Percentiles rank a stretch among this genome's conserved stretches.
phyloP scores from a whole-genome alignment of 1,140 invertebrate genomes.

The Rhynchophorus ferrugineus region DNA sequence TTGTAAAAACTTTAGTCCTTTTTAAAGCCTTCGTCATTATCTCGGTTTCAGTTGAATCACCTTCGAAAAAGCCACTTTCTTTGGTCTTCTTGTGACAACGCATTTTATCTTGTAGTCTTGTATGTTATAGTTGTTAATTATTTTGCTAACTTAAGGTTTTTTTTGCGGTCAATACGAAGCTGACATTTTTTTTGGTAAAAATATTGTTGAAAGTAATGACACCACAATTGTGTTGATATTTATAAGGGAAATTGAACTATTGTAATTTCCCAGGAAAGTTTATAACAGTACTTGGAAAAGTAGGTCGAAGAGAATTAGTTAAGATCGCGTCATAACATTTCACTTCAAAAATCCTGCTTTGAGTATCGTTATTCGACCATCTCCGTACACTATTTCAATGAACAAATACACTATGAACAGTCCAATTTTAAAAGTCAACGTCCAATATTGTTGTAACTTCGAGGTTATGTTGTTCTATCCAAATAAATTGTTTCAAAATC shows the following conservation, averaged over 20 bases:
- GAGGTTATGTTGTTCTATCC: conserved; percentile 13
- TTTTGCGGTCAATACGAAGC: background rate
- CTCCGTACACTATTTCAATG: background rate
- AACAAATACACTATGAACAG: conserved; percentile 1
- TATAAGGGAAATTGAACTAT: conserved; percentile 7
- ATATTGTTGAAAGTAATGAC: background rate
- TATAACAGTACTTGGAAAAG: conserved; percentile 24
- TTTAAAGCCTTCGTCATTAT: conserved; percentile 39
- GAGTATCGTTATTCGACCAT: background rate
- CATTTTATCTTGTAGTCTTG: conserved; percentile 29
- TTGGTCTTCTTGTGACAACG: conserved; percentile 41
- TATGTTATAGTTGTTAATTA: background rate
- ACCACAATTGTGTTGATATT: background rate
- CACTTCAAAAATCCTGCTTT: background rate
- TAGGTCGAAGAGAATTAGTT: conserved; percentile 25
- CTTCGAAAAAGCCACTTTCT: conserved; percentile 42
- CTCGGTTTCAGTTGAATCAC: conserved; percentile 38
- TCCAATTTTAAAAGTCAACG: conserved; percentile 20
- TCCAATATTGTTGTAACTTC: conserved; percentile 6
- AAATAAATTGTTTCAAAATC: background rate
- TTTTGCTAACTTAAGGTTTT: conserved; percentile 3
- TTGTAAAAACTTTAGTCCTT: conserved; percentile 39
- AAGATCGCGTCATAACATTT: conserved; percentile 5
- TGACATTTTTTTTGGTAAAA: background rate
- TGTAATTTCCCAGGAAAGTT: conserved; percentile 7